Conservation (phyloP, 2,888 invertebrate genomes). For the Drepanosiphum platanoidis region DNA sequence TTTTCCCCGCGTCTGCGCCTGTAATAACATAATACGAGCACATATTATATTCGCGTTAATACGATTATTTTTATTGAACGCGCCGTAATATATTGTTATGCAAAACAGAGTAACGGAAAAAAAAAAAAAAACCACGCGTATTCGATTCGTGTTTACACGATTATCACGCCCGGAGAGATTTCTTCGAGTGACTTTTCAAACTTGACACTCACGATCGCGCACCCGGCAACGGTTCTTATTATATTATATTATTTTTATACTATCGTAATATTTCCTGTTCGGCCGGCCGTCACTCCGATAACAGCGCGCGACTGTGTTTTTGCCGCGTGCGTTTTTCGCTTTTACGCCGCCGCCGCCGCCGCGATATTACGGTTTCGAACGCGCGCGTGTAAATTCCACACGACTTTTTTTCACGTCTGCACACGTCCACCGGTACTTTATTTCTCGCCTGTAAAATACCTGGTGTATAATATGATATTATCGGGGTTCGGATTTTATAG, state of each 20-base stretch:
- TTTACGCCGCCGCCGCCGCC: neutral
- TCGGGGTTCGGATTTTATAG: too few relatives aligned
- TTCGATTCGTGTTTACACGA: neutral
- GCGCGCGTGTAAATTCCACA: too few relatives aligned
- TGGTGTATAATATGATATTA: too few relatives aligned
- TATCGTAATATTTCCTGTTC: neutral
- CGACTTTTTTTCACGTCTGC: too few relatives aligned
- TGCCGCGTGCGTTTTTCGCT: neutral
- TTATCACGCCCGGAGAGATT: neutral
- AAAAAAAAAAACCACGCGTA: neutral
- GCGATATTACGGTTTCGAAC: too few relatives aligned
- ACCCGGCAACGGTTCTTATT: neutral
- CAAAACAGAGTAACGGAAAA: constrained; percentile 2
- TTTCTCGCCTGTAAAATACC: too few relatives aligned
- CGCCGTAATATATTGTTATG: neutral
- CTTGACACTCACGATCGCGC: neutral
- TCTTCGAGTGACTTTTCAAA: constrained; percentile 1
- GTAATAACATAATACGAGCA: neutral
- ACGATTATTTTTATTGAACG: too few relatives aligned
- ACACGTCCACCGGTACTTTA: too few relatives aligned
- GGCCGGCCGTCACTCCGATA: neutral
- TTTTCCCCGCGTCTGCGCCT: too few relatives aligned
- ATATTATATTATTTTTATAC: neutral
- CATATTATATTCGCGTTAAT: neutral
- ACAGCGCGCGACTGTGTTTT: neutral